phyloP scores from a whole-genome alignment of 2,888 invertebrate genomes.

The Drosophila suboccidentalis region DNA sequence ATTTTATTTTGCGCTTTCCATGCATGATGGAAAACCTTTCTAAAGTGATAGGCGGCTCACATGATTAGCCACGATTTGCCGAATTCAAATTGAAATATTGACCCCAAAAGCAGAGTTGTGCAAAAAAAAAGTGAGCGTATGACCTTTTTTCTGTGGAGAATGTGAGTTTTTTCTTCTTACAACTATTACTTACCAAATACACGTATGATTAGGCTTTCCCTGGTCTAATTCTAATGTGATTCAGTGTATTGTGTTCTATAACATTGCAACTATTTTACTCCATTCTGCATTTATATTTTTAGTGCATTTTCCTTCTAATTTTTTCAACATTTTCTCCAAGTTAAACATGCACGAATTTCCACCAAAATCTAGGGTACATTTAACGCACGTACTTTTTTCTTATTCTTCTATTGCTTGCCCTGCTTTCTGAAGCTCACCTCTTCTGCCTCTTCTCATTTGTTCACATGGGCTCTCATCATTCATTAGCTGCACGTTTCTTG shows the following conservation, averaged over 20 bases:
- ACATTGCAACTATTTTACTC: not conserved
- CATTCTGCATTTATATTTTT: not conserved
- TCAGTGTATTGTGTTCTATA: too few species aligned
- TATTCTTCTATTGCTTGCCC: conserved; percentile 8
- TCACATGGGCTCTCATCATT: conserved; percentile 48
- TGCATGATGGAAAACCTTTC: conserved; percentile 51
- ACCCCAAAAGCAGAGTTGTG: conserved; percentile 12
- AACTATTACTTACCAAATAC: not conserved
- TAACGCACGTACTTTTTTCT: conserved; percentile 37
- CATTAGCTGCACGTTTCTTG: conserved; percentile 45
- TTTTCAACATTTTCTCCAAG: conserved; percentile 5
- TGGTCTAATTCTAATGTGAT: not conserved
- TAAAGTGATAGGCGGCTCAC: conserved; percentile 47
- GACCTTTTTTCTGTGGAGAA: conserved; percentile 10
- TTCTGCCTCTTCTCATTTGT: conserved; percentile 19
- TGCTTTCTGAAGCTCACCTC: conserved; percentile 7
- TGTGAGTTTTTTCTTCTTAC: conserved; percentile 8
- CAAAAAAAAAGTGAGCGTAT: conserved; percentile 25
- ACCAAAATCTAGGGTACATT: conserved; percentile 30
- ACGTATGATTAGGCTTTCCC: not conserved
- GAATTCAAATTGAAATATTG: conserved; percentile 13
- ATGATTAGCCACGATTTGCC: conserved; percentile 31
- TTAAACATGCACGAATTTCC: not conserved
- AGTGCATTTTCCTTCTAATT: not conserved
- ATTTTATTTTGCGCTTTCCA: conserved; percentile 26